Base-by-base conservation (phyloP, 2,113 vertebrate genomes). In the Pampusana beccarii region DNA sequence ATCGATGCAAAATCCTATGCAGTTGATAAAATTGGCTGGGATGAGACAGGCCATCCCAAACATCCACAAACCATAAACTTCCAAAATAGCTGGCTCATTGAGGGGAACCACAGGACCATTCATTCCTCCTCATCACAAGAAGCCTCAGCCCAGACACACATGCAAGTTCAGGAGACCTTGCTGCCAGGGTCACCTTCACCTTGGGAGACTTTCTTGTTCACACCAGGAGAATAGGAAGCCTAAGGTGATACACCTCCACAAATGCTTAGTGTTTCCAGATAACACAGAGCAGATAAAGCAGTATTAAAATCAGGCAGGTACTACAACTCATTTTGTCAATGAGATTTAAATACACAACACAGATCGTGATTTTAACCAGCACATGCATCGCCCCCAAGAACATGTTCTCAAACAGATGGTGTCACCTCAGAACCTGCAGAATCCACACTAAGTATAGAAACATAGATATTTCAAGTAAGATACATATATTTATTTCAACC, bases 111-210 rank as follows among this genome's bases (percentile, higher is more conserved):
- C 33, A 23, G 40, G 23, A n/a, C 24, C 3, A 0, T 46, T 69
- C 5, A 7, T 29, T 40, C 6, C 21, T 11, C 11, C 15, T 85
- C 4, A 0, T 34, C n/a, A 21, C 1, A 1, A 8, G 66, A 38
- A 8, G 10, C 26, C 34, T 31, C 42, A 44, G n/a, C 72, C 25
- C 16, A 14, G 16, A 48, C 28, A 9, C n/a, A 48, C 18, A 5
- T 2, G 6, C 44, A 69, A 64, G 44, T 33, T 33, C 26, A 58
- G 33, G 10, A 79, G 65, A 66, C 40, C 9, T 24, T 33, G 61
- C 48, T 58, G 36, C 36, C 29, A 34, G 23, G 20, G 44, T 36
- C 83, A 87, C 28, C 42, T 17, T 31, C 42, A 5, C 13, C 40
- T 84, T 11, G 5, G 5, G 8, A 65, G 16, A 16, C 26, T 46